Percentiles rank a stretch among this genome's conserved stretches.
Evolutionary conservation across 1,140 invertebrate genomes (phyloP).

Genomic region (Drosophila kanapiae): DNA sequence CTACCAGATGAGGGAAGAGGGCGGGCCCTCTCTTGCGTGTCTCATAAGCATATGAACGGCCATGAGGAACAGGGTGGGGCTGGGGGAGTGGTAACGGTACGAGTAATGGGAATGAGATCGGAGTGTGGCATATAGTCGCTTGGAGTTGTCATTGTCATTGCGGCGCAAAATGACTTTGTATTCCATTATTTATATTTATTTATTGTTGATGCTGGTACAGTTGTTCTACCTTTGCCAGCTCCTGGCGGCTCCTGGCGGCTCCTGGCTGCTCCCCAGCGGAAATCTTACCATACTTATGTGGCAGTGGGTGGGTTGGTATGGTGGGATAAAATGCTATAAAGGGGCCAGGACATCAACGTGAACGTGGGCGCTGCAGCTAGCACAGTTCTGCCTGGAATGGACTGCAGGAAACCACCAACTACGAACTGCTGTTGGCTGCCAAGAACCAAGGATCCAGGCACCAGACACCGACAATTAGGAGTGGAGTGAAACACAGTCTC

Average conservation of each 20-base stretch:
- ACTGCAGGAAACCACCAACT: slow-evolving; percentile 16
- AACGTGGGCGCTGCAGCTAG: slow-evolving; percentile 3
- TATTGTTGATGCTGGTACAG: slow-evolving; percentile 35
- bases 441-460: not conserved
- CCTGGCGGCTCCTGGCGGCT: not conserved
- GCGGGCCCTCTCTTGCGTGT: not conserved
- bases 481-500: slow-evolving; percentile 1
- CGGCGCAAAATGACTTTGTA: slow-evolving; percentile 69
- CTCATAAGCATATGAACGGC: slow-evolving; percentile 34
- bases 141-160: slow-evolving; percentile 62
- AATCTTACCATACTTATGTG: slow-evolving; percentile 61
- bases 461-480: not conserved
- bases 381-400: no score
- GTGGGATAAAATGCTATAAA: not conserved
- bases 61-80: slow-evolving; percentile 6
- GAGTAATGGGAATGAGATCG: slow-evolving; percentile 1
- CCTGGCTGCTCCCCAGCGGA: slow-evolving; percentile 48
- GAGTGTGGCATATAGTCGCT: slow-evolving; percentile 15
- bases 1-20: no score
- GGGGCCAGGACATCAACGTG: no score
- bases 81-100: not conserved
- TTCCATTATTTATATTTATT: slow-evolving; percentile 82
- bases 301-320: no score
- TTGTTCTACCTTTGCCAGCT: not conserved
- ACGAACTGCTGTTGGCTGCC: slow-evolving; percentile 21